phyloP scores from a whole-genome alignment of 2,797 vertebrate genomes.

The Scarus forsteni region DNA sequence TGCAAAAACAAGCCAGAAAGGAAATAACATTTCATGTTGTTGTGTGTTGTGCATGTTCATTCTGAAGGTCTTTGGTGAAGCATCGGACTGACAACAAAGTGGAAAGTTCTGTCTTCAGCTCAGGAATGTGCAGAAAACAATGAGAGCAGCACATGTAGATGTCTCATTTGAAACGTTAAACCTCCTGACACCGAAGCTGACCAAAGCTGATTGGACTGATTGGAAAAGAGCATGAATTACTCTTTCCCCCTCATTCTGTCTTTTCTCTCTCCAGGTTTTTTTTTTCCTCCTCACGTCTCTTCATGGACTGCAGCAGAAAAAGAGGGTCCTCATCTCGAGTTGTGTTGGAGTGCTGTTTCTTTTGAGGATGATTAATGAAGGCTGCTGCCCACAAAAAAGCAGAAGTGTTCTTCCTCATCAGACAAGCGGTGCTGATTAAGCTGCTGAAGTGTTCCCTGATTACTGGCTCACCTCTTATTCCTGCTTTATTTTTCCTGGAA shows the following conservation, averaged over 20 bases:
- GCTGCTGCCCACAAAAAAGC: conserved; percentile 69
- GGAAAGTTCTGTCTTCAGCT: conserved; percentile 12
- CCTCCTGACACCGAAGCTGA: conserved; percentile 45
- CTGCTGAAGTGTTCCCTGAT: conserved; percentile 77
- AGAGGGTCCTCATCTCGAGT: conserved; percentile 68
- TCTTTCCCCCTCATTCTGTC: not conserved
- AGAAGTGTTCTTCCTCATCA: conserved; percentile 80
- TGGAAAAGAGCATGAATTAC: conserved; percentile 44
- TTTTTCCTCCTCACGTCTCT: conserved; percentile 3
- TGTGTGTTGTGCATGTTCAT: not conserved
- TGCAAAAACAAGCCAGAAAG: too few relatives aligned
- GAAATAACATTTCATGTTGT: not conserved
- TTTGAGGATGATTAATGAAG: conserved; percentile 83
- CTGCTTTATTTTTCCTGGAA: conserved; percentile 9
- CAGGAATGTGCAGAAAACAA: conserved; percentile 22
- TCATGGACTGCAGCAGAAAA: conserved; percentile 35
- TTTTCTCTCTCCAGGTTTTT: not conserved
- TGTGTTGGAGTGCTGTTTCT: conserved; percentile 72
- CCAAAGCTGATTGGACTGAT: conserved; percentile 61
- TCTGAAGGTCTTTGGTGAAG: conserved; percentile 4
- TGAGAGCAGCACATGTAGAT: conserved; percentile 19
- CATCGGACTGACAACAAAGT: conserved; percentile 9
- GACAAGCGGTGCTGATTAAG: conserved; percentile 80
- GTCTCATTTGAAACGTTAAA: conserved; percentile 55
- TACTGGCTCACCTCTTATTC: conserved; percentile 65